Evolutionary conservation across 2,113 vertebrate genomes (phyloP).

Genomic region (Hymenochirus boettgeri): DNA sequence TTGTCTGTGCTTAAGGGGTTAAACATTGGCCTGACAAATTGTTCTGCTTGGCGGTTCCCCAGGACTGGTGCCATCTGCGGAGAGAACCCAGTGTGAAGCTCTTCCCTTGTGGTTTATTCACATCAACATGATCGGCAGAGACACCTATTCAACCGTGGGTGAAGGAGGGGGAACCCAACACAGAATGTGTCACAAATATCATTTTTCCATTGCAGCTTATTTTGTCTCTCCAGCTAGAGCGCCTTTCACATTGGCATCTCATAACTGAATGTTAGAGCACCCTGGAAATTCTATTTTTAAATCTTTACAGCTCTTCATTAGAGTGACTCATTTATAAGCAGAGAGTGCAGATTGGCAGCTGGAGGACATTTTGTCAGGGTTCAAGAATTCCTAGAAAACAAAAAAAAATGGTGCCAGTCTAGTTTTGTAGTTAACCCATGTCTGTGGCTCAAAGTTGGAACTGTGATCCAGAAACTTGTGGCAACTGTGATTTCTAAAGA

Average conservation of each 20-base stretch:
- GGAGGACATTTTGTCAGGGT: no score
- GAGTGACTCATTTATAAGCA: no score
- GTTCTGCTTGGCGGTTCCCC: constrained; percentile 69
- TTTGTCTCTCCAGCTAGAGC: not conserved
- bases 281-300: no score
- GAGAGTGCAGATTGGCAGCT: no score
- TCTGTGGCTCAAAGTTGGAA: no score
- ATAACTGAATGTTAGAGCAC: no score
- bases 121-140: not conserved
- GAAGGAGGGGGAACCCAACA: not conserved
- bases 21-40: constrained; percentile 57
- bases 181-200: not conserved
- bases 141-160: not conserved
- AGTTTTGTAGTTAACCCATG: no score
- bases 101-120: constrained; percentile 64
- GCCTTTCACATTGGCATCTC: not conserved
- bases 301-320: no score
- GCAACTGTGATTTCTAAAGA: no score
- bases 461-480: no score
- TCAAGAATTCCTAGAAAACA: no score
- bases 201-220: not conserved
- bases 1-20: not conserved
- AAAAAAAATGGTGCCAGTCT: no score
- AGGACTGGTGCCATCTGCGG: constrained; percentile 71
- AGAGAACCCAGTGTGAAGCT: constrained; percentile 71